Percentiles rank a stretch among this genome's conserved stretches.
Conservation (phyloP, 2,797 vertebrate species). For the Ctenopoma kingsleyae region DNA sequence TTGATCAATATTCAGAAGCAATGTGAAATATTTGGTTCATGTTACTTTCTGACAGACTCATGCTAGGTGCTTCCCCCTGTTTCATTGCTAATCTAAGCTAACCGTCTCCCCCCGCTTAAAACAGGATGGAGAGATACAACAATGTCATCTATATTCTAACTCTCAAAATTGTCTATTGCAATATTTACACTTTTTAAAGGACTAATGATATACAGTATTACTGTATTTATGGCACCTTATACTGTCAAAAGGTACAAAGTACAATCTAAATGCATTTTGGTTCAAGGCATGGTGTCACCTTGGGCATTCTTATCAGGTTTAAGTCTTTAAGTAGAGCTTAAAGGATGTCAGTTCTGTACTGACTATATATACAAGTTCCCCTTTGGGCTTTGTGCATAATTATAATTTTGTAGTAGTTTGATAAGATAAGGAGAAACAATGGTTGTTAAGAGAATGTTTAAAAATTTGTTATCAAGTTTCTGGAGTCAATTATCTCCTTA, state of each 20-base stretch:
- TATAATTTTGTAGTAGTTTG: slow-evolving; percentile 65
- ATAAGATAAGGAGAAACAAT: slow-evolving; percentile 74
- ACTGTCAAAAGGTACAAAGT: neutral
- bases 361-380: slow-evolving; percentile 54
- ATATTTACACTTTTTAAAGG: neutral
- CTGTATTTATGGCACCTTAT: neutral
- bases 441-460: slow-evolving; percentile 34
- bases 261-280: slow-evolving; percentile 11
- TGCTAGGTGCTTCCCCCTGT: neutral
- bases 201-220: neutral
- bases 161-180: neutral
- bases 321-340: slow-evolving; percentile 42
- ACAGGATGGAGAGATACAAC: neutral
- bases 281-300: neutral
- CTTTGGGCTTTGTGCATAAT: slow-evolving; percentile 68
- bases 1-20: neutral
- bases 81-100: neutral
- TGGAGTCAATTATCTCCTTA: slow-evolving; percentile 70
- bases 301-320: slow-evolving; percentile 22
- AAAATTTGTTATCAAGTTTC: slow-evolving; percentile 50
- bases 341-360: slow-evolving; percentile 37
- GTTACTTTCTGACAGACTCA: neutral
- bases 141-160: neutral
- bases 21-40: neutral
- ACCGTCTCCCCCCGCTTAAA: neutral